These are phyloP conservation scores for Oncorhynchus masou DNA, from an alignment of 2,113 vertebrate species.

Conservation along the genomic window DNA sequence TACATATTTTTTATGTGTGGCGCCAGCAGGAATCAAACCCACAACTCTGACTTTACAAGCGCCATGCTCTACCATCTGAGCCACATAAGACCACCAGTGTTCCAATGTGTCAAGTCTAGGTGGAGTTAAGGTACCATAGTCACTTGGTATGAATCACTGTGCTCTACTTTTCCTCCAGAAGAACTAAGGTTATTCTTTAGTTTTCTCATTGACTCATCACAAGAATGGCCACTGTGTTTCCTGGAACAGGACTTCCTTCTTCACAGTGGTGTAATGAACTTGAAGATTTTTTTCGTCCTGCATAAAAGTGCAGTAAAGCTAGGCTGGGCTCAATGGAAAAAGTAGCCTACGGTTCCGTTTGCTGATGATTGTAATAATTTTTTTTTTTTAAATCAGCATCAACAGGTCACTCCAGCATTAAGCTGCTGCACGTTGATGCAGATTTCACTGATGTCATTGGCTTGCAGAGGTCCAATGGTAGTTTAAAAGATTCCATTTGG, in stretches of 20 bases:
- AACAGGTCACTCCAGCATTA: neutral
- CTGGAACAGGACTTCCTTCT: neutral
- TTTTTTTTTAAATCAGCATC: neutral
- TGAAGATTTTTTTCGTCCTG: too few species aligned
- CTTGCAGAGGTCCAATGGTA: neutral
- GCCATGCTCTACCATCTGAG: too few species aligned
- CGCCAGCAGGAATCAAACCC: too few species aligned
- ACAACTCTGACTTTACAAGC: too few species aligned
- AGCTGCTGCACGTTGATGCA: constrained; percentile 1
- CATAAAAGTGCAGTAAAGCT: neutral
- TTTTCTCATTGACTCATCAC: constrained; percentile 14
- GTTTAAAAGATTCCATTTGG: too few species aligned
- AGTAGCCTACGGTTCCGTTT: neutral
- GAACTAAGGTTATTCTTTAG: constrained; percentile 1
- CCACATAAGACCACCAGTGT: too few species aligned
- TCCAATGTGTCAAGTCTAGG: neutral
- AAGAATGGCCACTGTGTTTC: constrained; percentile 17
- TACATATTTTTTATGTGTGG: too few species aligned
- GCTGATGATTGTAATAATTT: constrained; percentile 10
- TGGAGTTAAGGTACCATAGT: neutral
- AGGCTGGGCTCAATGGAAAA: constrained; percentile 18
- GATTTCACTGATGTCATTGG: neutral
- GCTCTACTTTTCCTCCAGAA: constrained; percentile 5
- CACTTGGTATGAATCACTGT: constrained; percentile 7
- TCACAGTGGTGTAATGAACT: constrained; percentile 4